Percentiles rank a stretch among this genome's conserved stretches.
Conservation (phyloP, 2,113 vertebrate genomes). For the Thalassarche chlororhynchos region DNA sequence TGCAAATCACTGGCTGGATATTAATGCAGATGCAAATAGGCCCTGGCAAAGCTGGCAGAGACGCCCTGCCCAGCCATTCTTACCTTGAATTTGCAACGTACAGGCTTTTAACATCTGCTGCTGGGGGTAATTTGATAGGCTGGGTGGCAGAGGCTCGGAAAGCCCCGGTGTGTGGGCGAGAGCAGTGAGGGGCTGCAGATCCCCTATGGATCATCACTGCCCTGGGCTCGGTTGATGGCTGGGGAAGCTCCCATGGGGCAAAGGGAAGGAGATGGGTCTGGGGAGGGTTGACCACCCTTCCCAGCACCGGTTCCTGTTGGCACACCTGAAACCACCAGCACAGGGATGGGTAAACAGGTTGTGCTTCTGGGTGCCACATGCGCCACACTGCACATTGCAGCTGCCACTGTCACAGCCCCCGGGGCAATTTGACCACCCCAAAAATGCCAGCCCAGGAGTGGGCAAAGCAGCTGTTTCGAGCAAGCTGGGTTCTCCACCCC, state of each 20-base stretch:
- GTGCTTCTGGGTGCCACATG: neutral
- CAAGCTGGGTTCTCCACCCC: neutral
- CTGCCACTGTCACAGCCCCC: fast-evolving
- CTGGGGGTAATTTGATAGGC: neutral
- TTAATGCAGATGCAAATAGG: neutral
- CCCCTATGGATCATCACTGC: too few relatives aligned
- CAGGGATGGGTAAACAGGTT: fast-evolving
- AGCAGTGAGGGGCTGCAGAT: neutral
- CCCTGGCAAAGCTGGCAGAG: slow-evolving; percentile 2
- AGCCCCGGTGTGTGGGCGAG: fast-evolving
- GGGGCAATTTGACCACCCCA: neutral
- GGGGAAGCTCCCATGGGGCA: neutral
- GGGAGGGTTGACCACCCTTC: neutral
- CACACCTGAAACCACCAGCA: fast-evolving
- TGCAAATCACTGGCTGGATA: neutral
- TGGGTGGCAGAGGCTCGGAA: neutral
- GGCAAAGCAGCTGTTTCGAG: neutral
- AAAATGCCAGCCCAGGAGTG: neutral
- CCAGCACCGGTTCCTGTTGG: fast-evolving
- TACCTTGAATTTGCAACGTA: neutral
- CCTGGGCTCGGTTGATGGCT: neutral
- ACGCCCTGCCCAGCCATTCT: neutral
- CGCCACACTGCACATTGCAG: fast-evolving
- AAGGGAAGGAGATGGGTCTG: neutral
- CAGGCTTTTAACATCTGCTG: neutral